These are phyloP conservation scores for Perdita meconis DNA, from an alignment of 2,888 invertebrate genomes.

Conservation along the genomic window DNA sequence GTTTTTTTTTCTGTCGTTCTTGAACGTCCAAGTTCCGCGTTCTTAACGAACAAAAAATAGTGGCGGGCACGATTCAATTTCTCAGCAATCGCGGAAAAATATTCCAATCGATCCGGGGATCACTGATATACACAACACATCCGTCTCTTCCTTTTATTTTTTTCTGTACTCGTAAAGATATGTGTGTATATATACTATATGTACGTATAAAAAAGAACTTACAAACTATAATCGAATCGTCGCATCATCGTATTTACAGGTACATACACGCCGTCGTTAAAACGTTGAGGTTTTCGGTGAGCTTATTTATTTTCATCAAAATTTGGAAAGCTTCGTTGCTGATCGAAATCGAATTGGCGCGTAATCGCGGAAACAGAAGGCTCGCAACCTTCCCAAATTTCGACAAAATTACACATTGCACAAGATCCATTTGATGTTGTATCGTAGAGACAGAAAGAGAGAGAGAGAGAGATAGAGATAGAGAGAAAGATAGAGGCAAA, in stretches of 20 bases:
- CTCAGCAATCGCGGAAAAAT: too few relatives aligned
- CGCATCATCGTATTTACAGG: slow-evolving; percentile 53
- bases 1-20: too few relatives aligned
- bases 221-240: slow-evolving; percentile 43
- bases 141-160: not conserved
- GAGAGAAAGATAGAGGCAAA: slow-evolving; percentile 1
- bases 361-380: not conserved
- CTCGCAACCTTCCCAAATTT: slow-evolving; percentile 54
- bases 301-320: slow-evolving; percentile 56
- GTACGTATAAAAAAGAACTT: slow-evolving; percentile 40
- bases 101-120: too few relatives aligned
- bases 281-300: slow-evolving; percentile 4
- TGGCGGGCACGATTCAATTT: too few relatives aligned
- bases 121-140: slow-evolving; percentile 33
- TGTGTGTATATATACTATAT: slow-evolving; percentile 13
- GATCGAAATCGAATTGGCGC: not conserved
- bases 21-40: too few relatives aligned
- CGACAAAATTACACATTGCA: slow-evolving; percentile 67
- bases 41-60: too few relatives aligned
- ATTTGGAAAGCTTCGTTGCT: slow-evolving; percentile 46
- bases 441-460: slow-evolving; percentile 8
- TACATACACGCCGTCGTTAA: slow-evolving; percentile 20
- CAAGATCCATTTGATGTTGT: slow-evolving; percentile 2
- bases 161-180: not conserved
- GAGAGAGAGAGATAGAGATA: slow-evolving; percentile 10